Base-by-base conservation (phyloP, 1,140 invertebrate species). In the Caenorhabditis brenneri region DNA sequence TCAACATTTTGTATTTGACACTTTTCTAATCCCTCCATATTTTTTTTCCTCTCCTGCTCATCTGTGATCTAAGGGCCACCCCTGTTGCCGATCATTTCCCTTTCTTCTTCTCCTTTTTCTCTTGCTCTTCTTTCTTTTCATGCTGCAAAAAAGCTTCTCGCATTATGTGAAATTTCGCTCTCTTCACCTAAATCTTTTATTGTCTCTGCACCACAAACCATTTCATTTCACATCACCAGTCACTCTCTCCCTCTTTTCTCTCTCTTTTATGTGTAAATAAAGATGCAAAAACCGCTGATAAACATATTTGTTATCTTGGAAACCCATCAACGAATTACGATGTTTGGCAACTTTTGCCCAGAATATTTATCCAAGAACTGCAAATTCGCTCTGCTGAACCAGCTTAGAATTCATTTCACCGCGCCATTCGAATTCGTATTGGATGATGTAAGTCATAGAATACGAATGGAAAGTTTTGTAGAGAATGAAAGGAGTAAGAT, bases 221-320 rank as follows among this genome's bases (percentile, higher is more conserved):
- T 74, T 74, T 42, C 65, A 74, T 74, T 74, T 42, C 12, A 12
- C 5, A 42, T 74, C 9, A n/a, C 10, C 22, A 19, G 4, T 42
- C 36, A 46, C n/a, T n/a, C 5, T 10, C 65, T 6, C 65, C 65
- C 9, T 12, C 42, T 15, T 36, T 15, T 42, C 31, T 31, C 24
- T n/a, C 15, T n/a, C 42, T 74, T 74, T 74, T 74, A 74, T 74
- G 65, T 74, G 65, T 74, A 74, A 74, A 74, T 74, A 74, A 74
- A 74, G 36, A 74, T 74, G 33, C 33, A 74, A 39, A 74, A 74
- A 74, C 4, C 10, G 6, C 15, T 74, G 65, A 74, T 74, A 74
- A 74, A 24, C 36, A 9, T 33, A 15, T 55, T n/a, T 55, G 49
- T 51, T 51, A 51, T 51, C 49, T 51, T 51, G 19, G 10, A 51